Evolutionary conservation across 2,113 vertebrate species (phyloP).

Genomic region (Serilophus lunatus): DNA sequence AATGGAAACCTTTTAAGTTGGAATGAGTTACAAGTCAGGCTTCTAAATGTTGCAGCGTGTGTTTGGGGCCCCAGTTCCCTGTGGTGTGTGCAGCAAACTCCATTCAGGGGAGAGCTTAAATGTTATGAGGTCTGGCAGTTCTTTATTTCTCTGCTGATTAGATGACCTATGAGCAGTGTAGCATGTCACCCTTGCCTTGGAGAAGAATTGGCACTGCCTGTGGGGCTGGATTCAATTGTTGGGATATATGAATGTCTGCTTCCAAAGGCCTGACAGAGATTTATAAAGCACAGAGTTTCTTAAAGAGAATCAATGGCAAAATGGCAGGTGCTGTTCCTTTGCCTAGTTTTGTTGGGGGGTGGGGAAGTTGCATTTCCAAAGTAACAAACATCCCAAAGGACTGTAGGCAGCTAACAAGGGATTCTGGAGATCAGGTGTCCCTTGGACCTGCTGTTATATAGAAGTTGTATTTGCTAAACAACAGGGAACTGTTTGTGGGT

Average conservation of each 20-base stretch:
- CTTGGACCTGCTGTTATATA: not conserved
- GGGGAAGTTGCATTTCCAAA: not conserved
- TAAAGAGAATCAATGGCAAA: constrained; percentile 11
- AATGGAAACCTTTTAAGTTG: not conserved
- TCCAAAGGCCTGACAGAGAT: constrained; percentile 37
- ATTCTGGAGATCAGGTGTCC: rapidly evolving
- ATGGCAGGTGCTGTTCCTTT: constrained; percentile 29
- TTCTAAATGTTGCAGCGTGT: not conserved
- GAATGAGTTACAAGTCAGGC: not conserved
- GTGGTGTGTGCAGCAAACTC: not conserved
- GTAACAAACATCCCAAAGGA: not conserved
- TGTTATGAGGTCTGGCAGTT: constrained; percentile 55
- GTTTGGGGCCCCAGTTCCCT: not conserved
- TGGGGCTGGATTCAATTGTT: constrained; percentile 26
- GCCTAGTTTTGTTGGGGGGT: not conserved
- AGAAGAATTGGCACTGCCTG: constrained; percentile 22
- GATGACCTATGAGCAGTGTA: constrained; percentile 40
- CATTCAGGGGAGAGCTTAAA: not conserved
- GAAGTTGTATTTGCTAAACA: not conserved
- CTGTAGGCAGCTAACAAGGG: not conserved
- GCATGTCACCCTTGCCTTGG: not conserved
- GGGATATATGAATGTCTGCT: not conserved
- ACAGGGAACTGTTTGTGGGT: not conserved
- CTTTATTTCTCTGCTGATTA: constrained; percentile 57
- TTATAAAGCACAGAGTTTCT: constrained; percentile 48